Evolutionary conservation across 1,140 invertebrate genomes (phyloP), one percentile per base, ranked within the genome.

Genomic region (Cydia splendana): DNA sequence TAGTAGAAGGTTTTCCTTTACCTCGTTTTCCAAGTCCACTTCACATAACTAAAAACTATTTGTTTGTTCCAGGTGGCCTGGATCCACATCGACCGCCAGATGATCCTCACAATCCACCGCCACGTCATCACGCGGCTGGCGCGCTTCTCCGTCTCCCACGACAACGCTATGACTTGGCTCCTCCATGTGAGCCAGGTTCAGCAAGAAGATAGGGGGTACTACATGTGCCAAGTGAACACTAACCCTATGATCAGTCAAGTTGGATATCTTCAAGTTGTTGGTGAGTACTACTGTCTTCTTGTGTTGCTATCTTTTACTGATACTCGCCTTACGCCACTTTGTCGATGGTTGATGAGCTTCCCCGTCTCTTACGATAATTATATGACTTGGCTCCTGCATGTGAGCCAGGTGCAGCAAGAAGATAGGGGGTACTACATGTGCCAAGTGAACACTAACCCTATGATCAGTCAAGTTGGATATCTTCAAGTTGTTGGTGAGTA

Each of bases 191-290:
- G 95, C 84, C 96, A 96, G 85, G 97, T 98, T 15, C 97, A 98
- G 85, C 96, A 97, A 88, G 96, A 98, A 85, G 97, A 98, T 92
- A 94, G 97, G 62, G 97, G 97, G 10, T 97, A 97, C 91, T 98
- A 98, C 91, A 98, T 98, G 97, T 98, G 97, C 90, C 97, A 98
- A 94, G 96, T 99, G 75, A 99, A 98, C 91, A 98, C 98, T n/a
- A 97, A 98, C 87, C 98, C 98, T 0, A 98, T 99, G 97, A 98
- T 98, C 79, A 98, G 96, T 87, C 97, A 98, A 95, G 97, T 98
- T 10, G 98, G 98, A 76, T 98, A 97, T 89, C 95, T 99, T 5
- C 97, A 98, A 94, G 97, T 99, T 78, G 97, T 98, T 71, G 98
- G 98, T 99, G 91, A 96, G 96, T 95, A 24, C 2, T 57, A n/a